Conservation (phyloP, 2,888 invertebrate species). For the Callyntrura guangdongensis region DNA sequence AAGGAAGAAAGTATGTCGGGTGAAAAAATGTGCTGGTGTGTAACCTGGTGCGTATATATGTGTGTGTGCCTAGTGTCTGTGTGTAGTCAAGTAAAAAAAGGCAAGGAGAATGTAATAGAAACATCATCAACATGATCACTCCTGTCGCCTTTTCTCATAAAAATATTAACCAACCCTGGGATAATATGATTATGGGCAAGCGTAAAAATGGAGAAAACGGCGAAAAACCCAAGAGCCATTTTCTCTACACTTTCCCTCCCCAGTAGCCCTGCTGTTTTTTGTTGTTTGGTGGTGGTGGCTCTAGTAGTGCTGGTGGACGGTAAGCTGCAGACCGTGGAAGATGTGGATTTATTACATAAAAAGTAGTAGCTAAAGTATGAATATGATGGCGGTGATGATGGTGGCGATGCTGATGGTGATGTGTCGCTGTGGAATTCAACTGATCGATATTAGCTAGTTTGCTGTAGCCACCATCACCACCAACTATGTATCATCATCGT, state of each 20-base stretch:
- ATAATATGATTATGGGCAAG: conserved; percentile 20
- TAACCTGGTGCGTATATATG: not conserved
- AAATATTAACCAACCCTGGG: conserved; percentile 20
- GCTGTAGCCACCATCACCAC: not conserved
- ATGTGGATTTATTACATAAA: conserved; percentile 40
- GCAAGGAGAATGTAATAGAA: conserved; percentile 29
- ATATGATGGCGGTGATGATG: conserved; percentile 25
- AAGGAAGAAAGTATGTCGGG: conserved; percentile 14
- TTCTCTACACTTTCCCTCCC: not conserved
- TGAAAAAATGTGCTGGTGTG: conserved; percentile 1
- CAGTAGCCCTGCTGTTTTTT: not conserved
- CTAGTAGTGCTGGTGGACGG: not conserved
- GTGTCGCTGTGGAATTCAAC: conserved; percentile 59
- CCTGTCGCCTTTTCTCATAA: conserved; percentile 24
- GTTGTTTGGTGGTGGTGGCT: not conserved
- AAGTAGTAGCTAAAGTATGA: conserved; percentile 28
- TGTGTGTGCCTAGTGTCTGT: too few species aligned
- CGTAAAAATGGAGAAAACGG: conserved; percentile 13
- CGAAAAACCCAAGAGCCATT: not conserved
- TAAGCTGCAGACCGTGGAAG: conserved; percentile 29
- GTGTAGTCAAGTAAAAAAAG: conserved; percentile 8
- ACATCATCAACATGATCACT: conserved; percentile 3
- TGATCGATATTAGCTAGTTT: conserved; percentile 54
- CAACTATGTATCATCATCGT: not conserved
- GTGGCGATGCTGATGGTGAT: conserved; percentile 19